phyloP scores from a whole-genome alignment of 1,140 invertebrate species.

The Arctopsyche grandis region DNA sequence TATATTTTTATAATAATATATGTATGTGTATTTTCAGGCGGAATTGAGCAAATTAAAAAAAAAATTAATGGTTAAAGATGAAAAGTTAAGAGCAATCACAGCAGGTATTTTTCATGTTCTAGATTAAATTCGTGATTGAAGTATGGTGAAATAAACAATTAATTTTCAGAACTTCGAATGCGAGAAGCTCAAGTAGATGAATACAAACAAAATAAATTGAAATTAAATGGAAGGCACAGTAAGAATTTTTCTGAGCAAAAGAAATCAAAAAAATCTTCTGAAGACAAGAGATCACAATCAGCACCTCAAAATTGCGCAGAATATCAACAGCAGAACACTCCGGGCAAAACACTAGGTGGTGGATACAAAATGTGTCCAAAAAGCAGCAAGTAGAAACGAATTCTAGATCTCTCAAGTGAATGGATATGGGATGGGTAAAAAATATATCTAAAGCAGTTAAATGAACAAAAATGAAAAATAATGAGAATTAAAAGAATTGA shows the following conservation, averaged over 20 bases:
- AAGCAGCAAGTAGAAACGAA: neutral
- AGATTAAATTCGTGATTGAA: too few species aligned
- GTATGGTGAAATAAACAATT: neutral
- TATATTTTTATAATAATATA: neutral
- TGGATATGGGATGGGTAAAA: too few species aligned
- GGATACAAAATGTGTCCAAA: conserved; percentile 3
- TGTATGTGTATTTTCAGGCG: conserved; percentile 40
- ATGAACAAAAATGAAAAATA: too few species aligned
- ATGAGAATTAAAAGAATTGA: too few species aligned
- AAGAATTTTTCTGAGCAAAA: neutral
- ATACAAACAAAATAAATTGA: conserved; percentile 33
- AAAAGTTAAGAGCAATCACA: conserved; percentile 40
- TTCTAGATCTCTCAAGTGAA: too few species aligned
- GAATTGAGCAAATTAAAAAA: conserved; percentile 42
- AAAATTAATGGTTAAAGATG: conserved; percentile 36
- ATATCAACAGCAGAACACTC: neutral
- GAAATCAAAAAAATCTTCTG: neutral
- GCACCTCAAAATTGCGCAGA: neutral
- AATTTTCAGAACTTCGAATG: conserved; percentile 42
- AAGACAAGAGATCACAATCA: neutral
- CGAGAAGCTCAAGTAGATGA: conserved; percentile 38
- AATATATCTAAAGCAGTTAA: too few species aligned
- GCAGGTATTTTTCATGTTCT: conserved; percentile 41
- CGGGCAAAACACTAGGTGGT: neutral
- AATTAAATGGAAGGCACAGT: neutral